Percentiles rank a stretch among this genome's conserved stretches.
phyloP scores from a whole-genome alignment of 1,140 invertebrate species.

The Brachionus rotundiformis region DNA sequence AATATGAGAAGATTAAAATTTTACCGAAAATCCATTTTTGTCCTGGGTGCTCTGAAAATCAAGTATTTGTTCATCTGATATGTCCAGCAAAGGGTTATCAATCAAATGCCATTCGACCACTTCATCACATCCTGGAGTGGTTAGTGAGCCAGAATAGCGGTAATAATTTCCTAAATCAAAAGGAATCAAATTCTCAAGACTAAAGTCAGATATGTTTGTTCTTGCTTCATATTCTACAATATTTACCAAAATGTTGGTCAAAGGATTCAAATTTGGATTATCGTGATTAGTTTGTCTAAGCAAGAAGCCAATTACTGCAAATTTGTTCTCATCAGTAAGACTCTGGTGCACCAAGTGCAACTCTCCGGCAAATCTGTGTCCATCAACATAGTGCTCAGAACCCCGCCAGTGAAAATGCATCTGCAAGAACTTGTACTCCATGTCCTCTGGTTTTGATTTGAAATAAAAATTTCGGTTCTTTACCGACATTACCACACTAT shows the following conservation, averaged over 20 bases:
- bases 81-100: conserved; percentile 71
- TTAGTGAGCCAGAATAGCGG: conserved; percentile 80
- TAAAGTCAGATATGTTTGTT: not conserved
- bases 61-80: not conserved
- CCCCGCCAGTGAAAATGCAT: conserved; percentile 46
- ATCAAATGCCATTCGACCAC: conserved; percentile 85
- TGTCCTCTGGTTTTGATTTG: not conserved
- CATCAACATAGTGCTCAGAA: conserved; percentile 40
- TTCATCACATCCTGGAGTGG: conserved; percentile 84
- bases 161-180: conserved; percentile 60
- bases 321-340: not conserved
- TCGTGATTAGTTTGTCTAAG: conserved; percentile 15
- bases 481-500: not conserved
- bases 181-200: not conserved
- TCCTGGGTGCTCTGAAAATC: conserved; percentile 38
- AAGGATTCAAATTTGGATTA: conserved; percentile 10
- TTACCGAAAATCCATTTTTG: conserved; percentile 34
- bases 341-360: conserved; percentile 40
- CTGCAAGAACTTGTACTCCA: conserved; percentile 37
- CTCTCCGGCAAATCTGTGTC: conserved; percentile 23
- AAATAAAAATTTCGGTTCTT: conserved; percentile 9
- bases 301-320: conserved; percentile 43
- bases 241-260: not conserved
- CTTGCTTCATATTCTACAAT: not conserved
- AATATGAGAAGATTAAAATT: no score